Base-by-base conservation (phyloP, 2,888 invertebrate species). In the Chymomyza procnemis region DNA sequence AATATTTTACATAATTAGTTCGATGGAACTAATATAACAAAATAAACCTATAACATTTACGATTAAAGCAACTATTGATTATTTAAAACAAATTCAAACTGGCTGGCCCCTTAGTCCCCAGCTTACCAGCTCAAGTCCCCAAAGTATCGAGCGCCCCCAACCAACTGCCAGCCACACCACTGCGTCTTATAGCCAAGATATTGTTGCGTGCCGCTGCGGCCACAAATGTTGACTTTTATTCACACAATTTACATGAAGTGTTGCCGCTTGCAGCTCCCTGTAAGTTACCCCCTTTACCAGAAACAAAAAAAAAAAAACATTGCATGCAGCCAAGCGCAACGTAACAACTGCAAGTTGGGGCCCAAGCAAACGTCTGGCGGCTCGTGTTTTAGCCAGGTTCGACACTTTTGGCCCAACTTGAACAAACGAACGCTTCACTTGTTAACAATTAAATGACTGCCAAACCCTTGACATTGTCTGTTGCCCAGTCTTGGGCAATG, bases 191-290 rank as follows among this genome's bases (percentile, higher is more conserved):
- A 26, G 6, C 26, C 26, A 71, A 71, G 69, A 72, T 65, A 78
- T 67, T 78, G 69, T 80, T 71, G 85, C 84, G 84, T 80, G 85
- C 59, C 75, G 47, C 66, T 26, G 62, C 62, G 74, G 66, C 74
- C 81, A 79, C 87, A 84, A 81, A 79, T 79, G 82, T 85, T 79
- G 73, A 71, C 78, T 82, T 77, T 80, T 79, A 87, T 82, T 87
- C 88, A 86, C 85, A 86, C 85, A 85, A 88, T 87, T 87, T 41
- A 12, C 34, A 41, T 41, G 12, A 41, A 41, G 34, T 41, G 34
- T 41, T 41, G 34, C 66, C 68, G 74, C 79, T 84, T 84, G 74
- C 74, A 81, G 80, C 77, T 72, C 63, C 63, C 57, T 46, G 50
- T 12, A 61, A 52, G 61, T 61, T 34, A 52, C 66, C 62, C 59